A percentile compares a stretch with the other conserved stretches of the same genome.
Evolutionary conservation across 2,113 vertebrate species (phyloP).

Genomic region (Isichthys henryi): DNA sequence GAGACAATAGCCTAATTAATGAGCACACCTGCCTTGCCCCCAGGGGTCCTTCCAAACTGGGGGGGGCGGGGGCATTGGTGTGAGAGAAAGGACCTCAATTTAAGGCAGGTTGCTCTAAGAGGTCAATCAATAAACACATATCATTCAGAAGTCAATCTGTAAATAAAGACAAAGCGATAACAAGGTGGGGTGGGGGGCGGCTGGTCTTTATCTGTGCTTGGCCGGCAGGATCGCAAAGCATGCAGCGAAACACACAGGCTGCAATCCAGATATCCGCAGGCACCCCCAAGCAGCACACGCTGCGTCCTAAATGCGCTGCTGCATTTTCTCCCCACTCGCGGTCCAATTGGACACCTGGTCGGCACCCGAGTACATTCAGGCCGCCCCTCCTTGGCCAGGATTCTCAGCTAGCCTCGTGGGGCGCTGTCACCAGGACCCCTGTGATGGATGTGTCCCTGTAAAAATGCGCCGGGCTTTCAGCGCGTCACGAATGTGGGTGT

Average conservation of each 20-base stretch:
- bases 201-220: neutral
- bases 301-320: neutral
- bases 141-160: neutral
- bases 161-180: constrained; percentile 7
- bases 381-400: neutral
- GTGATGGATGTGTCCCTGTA: neutral
- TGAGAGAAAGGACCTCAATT: neutral
- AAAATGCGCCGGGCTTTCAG: neutral
- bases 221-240: too few relatives aligned
- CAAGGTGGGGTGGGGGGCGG: neutral
- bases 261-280: neutral
- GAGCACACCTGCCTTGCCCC: constrained; percentile 13
- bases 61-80: neutral
- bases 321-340: neutral
- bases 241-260: neutral
- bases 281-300: neutral
- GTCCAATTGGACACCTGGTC: neutral
- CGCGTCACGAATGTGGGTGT: neutral
- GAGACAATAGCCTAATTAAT: constrained; percentile 17
- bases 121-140: constrained; percentile 9
- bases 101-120: neutral
- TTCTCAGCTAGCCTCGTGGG: neutral
- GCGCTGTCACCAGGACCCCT: neutral
- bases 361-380: neutral
- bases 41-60: constrained; percentile 6